Evolutionary conservation across 1,140 invertebrate genomes (phyloP), one percentile per base, ranked within the genome.

Genomic region (Solenopsis fugax): DNA sequence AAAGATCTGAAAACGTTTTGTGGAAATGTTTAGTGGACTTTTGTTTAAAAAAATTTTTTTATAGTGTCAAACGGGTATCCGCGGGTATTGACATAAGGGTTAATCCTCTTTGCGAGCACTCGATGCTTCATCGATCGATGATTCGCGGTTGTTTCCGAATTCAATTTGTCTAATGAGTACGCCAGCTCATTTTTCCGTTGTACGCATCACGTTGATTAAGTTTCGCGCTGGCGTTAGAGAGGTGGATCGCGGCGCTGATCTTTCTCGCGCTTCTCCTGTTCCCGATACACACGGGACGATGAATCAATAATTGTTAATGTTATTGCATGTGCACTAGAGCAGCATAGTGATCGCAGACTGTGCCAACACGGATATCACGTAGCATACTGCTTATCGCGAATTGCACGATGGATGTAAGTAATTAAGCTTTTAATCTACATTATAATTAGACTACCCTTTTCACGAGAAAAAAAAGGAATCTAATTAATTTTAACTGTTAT

Each of bases 101-200:
- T 45, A 81, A 45, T 71, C 21, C 34, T 71, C 45, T 81, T 71
- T 45, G 52, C 34, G n/a, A n/a, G 24, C 18, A 18, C 41, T 48
- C 24, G 58, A 71, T 48, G 64, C 37, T 7, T 29, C 37, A 81
- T 81, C 65, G 50, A 81, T 81, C 64, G 64, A 24, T 7, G 21
- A 81, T 56, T 81, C 21, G 62, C 77, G n/a, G 24, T 50, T 45
- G 50, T 71, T 69, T 45, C 65, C 64, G 52, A 29, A 81, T 81
- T 81, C 65, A 81, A 81, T 81, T 71, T 81, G 21, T 45, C 50
- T 81, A 81, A 81, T 81, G 78, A 81, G n/a, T 41, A 13, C 50
- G 34, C 21, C 16, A 54, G 13, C n/a, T 81, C n/a, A 67, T 80
- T 67, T 67, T 67, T 37, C 48, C 29, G 16, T 10, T 80, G 13